phyloP scores from a whole-genome alignment of 2,888 invertebrate genomes.

The Eupithecia abbreviata region DNA sequence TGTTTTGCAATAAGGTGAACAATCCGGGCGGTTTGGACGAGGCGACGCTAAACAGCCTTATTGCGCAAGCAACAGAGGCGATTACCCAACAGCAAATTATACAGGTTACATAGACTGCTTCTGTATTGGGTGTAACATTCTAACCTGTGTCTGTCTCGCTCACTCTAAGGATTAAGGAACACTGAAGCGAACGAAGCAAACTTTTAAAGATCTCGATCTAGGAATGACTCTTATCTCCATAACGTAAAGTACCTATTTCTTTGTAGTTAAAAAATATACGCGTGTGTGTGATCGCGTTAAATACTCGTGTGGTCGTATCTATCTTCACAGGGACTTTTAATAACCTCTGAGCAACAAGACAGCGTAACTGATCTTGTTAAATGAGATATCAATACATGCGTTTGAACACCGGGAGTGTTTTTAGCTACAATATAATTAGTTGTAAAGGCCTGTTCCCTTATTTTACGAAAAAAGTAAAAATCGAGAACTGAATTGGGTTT shows the following conservation, averaged over 20 bases:
- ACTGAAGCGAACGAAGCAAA: not conserved
- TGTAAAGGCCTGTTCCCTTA: not conserved
- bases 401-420: not conserved
- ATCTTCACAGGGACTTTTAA: not conserved
- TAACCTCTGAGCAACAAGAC: not conserved
- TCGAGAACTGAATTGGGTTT: not conserved
- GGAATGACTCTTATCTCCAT: not conserved
- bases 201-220: not conserved
- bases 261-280: not conserved
- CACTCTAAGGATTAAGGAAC: conserved; percentile 9
- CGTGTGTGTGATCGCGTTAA: not conserved
- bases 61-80: conserved; percentile 82
- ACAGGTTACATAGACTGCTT: conserved; percentile 65
- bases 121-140: conserved; percentile 28
- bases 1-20: conserved; percentile 73
- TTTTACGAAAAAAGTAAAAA: not conserved
- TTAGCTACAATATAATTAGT: not conserved
- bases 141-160: conserved; percentile 31
- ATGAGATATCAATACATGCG: not conserved
- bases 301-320: not conserved
- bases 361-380: not conserved
- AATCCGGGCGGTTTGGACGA: conserved; percentile 81
- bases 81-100: conserved; percentile 82
- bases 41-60: conserved; percentile 80
- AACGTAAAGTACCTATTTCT: not conserved